Percentiles rank a stretch among this genome's conserved stretches.
These are phyloP conservation scores for Maniola hyperantus DNA, from an alignment of 2,888 invertebrate species.

Conservation along the genomic window DNA sequence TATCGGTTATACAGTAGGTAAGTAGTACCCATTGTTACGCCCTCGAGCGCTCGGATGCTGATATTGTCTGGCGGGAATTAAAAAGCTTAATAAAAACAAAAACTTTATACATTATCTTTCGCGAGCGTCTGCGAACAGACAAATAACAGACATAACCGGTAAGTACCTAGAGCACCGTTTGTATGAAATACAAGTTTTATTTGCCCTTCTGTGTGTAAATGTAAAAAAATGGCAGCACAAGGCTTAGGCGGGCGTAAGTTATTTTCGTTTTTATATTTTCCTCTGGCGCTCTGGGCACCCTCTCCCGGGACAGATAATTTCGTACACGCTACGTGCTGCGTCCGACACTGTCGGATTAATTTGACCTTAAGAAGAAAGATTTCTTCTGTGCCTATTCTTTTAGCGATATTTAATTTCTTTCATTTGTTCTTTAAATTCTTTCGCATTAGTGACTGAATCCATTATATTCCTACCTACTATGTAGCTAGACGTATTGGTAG, in stretches of 20 bases:
- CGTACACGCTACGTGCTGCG: conserved; percentile 69
- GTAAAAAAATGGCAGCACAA: conserved; percentile 57
- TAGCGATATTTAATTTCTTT: neutral
- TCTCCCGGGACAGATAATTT: conserved; percentile 72
- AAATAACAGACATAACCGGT: conserved; percentile 41
- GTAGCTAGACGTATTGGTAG: no score
- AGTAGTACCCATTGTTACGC: conserved; percentile 24
- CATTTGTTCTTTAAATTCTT: neutral
- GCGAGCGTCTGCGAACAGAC: conserved; percentile 38
- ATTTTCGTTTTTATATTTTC: conserved; percentile 75
- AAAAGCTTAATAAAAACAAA: conserved; percentile 38
- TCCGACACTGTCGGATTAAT: conserved; percentile 58
- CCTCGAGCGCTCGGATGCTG: conserved; percentile 23
- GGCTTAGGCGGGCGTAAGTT: conserved; percentile 68
- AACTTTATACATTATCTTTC: conserved; percentile 34
- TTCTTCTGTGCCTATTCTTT: conserved; percentile 10
- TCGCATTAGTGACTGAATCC: neutral
- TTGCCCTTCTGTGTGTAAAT: conserved; percentile 58
- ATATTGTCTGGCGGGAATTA: conserved; percentile 34
- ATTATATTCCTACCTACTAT: neutral
- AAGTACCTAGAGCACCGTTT: conserved; percentile 52
- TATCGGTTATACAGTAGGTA: conserved; percentile 22
- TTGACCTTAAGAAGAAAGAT: conserved; percentile 52
- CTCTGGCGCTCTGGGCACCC: conserved; percentile 60
- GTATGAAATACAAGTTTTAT: conserved; percentile 64